Base-by-base conservation (phyloP, 2,113 vertebrate species). In the Thunnus maccoyii region DNA sequence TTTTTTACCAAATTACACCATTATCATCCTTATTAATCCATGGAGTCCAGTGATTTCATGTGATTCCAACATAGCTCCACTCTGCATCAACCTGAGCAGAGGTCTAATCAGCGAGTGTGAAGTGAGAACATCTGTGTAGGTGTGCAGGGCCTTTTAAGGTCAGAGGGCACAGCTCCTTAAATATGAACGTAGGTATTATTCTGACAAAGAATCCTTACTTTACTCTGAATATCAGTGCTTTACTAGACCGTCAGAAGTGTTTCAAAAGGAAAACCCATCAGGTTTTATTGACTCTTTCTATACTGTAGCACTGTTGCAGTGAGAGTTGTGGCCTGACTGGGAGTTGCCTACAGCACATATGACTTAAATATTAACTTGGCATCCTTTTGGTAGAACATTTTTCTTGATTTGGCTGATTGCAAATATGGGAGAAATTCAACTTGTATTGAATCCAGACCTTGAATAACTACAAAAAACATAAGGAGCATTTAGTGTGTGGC, bases 331-430 rank as follows among this genome's bases (percentile, higher is more conserved):
- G 11, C 20, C 14, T n/a, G 22, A 17, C 13, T 64, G 10, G 22
- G 62, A 56, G n/a, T 30, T 51, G 25, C 36, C 52, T 47, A 3
- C 25, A 20, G 46, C 13, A 27, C 32, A 25, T 58, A 52, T 14
- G 52, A 20, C 55, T 62, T 55, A 48, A 48, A 62, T 44, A 57
- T 71, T 71, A 70, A 76, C 57, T 65, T 71, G 72, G 64, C 57
- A 61, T 50, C 8, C 10, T 51, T 55, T 79, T 44, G 32, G 51
- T 41, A 14, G 3, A 14, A 47, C 2, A 27, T 20, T 17, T 11
- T 55, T 30, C 25, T 54, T n/a, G 27, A 44, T 54, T 17, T 61
- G 46, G 1, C 14, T 18, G 48, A 11, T 63, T 63, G 22, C 8
- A 56, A 63, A 75, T 48, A n/a, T 66, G 25, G 44, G 57, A 25